A percentile compares a stretch with the other conserved stretches of the same genome.
These are phyloP conservation scores for Epirrhoe tristata DNA, from an alignment of 2,888 invertebrate genomes.

Conservation along the genomic window DNA sequence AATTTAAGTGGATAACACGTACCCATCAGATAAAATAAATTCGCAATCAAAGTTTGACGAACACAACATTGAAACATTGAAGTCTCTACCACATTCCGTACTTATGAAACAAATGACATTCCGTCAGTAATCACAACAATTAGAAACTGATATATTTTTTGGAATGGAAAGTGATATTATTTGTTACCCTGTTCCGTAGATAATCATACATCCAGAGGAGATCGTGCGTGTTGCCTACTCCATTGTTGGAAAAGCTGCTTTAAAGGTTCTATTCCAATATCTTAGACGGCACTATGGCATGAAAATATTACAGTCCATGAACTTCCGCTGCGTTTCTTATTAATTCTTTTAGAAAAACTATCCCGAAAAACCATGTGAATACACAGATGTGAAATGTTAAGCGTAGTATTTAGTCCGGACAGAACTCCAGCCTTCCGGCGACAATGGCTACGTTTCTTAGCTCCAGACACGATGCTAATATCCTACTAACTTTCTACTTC, in stretches of 20 bases:
- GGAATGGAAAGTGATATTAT: conserved; percentile 76
- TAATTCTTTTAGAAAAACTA: conserved; percentile 80
- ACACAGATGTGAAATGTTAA: conserved; percentile 76
- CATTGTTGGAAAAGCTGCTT: conserved; percentile 86
- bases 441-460: conserved; percentile 77
- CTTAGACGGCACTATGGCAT: conserved; percentile 86
- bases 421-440: conserved; percentile 69
- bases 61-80: conserved; percentile 41
- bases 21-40: conserved; percentile 1
- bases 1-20: conserved; percentile 16
- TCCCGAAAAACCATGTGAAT: conserved; percentile 79
- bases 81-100: conserved; percentile 35
- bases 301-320: conserved; percentile 83
- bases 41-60: conserved; percentile 9
- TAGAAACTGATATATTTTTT: conserved; percentile 51
- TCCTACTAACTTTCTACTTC: conserved; percentile 79
- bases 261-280: conserved; percentile 84
- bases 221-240: conserved; percentile 84
- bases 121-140: conserved; percentile 27
- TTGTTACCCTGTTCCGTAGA: conserved; percentile 84
- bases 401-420: conserved; percentile 76
- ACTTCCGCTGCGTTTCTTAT: conserved; percentile 84
- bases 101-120: conserved; percentile 23
- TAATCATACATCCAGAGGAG: conserved; percentile 80
- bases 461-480: conserved; percentile 82